Evolutionary conservation across 2,888 invertebrate genomes (phyloP), one percentile per base, ranked within the genome.

Genomic region (Oligia latruncula): DNA sequence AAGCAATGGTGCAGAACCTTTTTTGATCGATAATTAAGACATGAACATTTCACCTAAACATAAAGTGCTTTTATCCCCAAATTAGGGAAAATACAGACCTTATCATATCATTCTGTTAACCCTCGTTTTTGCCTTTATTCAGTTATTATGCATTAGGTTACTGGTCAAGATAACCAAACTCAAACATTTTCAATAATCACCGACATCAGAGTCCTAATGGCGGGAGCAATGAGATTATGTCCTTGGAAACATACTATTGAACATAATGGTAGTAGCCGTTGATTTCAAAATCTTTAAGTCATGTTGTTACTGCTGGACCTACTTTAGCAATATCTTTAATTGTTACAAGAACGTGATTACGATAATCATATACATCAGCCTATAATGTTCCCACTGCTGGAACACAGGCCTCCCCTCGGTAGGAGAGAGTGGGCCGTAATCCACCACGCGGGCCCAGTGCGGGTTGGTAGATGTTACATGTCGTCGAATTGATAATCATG

Each of bases 151-250:
- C 64, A 77, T 77, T 74, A 88, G 64, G 74, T 73, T 65, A 74
- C 72, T 84, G 89, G 87, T 88, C 78, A 84, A 87, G 89, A 87
- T 87, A 88, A 88, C 75, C 81, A 71, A 81, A 81, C 40, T 74
- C 43, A 84, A 87, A 87, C 81, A 79, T 79, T 87, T 87, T 79
- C 75, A 88, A 87, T 88, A 84, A 87, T 87, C 87, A 76, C 87
- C 35, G 49, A 74, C 81, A 88, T 88, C 84, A 76, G 87, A 77
- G 60, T 79, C 68, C 73, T 81, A 88, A 87, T 84, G 78, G 84
- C 60, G 49, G 77, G 64, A 55, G 76, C 78, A 87, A 84, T 87
- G 77, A 79, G 75, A 84, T 87, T 87, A 78, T 87, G 74, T 79
- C 17, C 76, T 68, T 74, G 74, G 8, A 86, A 87, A 89, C 81